Percentiles rank a stretch among this genome's conserved stretches.
Evolutionary conservation across 1,140 invertebrate species (phyloP).

Genomic region (Ctenoplectra terminalis): DNA sequence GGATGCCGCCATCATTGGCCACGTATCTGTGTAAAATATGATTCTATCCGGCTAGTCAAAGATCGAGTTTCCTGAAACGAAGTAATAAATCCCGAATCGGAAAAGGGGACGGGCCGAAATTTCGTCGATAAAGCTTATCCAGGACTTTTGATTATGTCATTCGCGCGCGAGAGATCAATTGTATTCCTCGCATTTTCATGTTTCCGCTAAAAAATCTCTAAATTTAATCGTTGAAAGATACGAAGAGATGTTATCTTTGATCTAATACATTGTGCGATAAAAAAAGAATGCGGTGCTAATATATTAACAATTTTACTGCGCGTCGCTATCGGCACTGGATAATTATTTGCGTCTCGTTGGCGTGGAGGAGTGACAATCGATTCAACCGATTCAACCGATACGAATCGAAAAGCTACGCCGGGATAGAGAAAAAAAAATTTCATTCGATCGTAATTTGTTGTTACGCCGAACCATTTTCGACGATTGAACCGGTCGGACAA

Average conservation of each 20-base stretch:
- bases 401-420: background rate
- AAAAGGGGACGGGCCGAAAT: background rate
- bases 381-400: background rate
- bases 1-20: background rate
- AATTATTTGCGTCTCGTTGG: background rate
- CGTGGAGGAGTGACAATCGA: background rate
- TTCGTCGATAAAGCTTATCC: background rate
- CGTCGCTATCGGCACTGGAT: background rate
- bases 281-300: too few species aligned
- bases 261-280: too few species aligned
- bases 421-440: background rate
- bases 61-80: background rate
- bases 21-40: conserved; percentile 48
- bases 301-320: too few species aligned
- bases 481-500: background rate
- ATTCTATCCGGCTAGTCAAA: conserved; percentile 17
- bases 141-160: conserved; percentile 27
- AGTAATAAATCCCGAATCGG: conserved; percentile 41
- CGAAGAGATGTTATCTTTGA: too few species aligned
- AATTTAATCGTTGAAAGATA: too few species aligned
- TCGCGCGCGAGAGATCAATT: conserved; percentile 1
- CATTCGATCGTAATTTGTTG: conserved; percentile 9
- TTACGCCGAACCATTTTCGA: background rate
- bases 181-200: background rate
- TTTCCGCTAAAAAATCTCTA: too few species aligned